Conservation (phyloP, 1,140 invertebrate species). For the Hylaeus volcanicus region DNA sequence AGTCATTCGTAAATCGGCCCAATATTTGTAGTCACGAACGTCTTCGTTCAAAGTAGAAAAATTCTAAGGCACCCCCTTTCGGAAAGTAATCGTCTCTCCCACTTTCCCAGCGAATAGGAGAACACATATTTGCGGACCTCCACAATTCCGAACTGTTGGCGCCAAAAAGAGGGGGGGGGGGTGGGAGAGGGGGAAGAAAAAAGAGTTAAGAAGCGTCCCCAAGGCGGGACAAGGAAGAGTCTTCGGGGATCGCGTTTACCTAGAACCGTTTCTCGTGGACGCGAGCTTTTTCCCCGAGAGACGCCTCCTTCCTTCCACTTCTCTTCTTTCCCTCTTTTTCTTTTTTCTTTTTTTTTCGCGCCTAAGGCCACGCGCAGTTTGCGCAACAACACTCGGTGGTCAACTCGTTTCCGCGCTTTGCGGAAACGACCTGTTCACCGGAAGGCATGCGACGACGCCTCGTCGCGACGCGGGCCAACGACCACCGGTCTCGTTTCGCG, state of each 20-base stretch:
- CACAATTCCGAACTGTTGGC: neutral
- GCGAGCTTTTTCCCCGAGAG: neutral
- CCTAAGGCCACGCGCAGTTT: slow-evolving; percentile 28
- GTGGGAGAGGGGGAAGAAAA: no score
- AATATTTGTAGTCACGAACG: no score
- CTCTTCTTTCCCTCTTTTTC: neutral
- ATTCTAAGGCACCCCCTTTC: no score
- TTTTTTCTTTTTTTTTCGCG: neutral
- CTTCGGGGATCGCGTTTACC: neutral
- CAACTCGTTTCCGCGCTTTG: slow-evolving; percentile 27
- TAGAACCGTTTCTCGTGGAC: slow-evolving; percentile 5
- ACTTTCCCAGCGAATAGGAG: no score
- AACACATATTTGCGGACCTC: neutral
- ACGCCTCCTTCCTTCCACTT: neutral
- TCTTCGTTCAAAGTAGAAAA: no score
- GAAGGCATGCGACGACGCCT: slow-evolving; percentile 1
- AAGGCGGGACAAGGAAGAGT: neutral
- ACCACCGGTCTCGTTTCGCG: neutral
- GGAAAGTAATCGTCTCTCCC: no score
- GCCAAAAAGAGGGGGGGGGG: neutral
- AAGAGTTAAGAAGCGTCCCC: neutral
- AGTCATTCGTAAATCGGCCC: no score
- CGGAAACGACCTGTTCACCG: slow-evolving; percentile 13
- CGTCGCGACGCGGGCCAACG: no score
- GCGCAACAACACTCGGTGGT: slow-evolving; percentile 29